A percentile compares a stretch with the other conserved stretches of the same genome.
phyloP scores from a whole-genome alignment of 2,113 vertebrate species.

The Marcusenius ussheri region DNA sequence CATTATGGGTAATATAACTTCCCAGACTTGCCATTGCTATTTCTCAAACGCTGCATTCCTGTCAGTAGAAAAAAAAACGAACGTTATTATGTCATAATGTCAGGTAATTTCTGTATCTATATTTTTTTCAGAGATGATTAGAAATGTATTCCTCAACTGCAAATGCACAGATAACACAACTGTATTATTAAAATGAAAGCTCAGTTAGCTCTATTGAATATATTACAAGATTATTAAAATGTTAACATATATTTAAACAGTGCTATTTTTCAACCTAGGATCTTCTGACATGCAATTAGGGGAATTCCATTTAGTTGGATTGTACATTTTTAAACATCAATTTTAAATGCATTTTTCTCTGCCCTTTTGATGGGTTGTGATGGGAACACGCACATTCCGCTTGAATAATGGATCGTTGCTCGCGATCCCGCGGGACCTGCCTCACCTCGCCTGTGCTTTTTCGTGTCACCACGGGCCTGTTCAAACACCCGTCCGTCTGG shows the following conservation, averaged over 20 bases:
- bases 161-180: slow-evolving; percentile 4
- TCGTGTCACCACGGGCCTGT: neutral
- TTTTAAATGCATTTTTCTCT: slow-evolving; percentile 3
- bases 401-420: neutral
- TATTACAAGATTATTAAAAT: slow-evolving; percentile 9
- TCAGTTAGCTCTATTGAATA: neutral
- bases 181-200: slow-evolving; percentile 3
- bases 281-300: neutral
- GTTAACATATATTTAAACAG: neutral
- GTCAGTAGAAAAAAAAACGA: neutral
- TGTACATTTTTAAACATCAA: neutral
- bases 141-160: neutral
- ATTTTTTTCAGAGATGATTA: neutral
- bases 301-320: neutral
- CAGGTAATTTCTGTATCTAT: neutral
- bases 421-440: neutral
- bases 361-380: neutral
- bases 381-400: neutral
- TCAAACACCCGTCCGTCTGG: neutral
- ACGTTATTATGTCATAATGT: neutral
- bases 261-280: neutral
- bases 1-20: neutral
- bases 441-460: neutral
- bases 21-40: neutral
- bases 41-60: neutral